Evolutionary conservation across 2,113 vertebrate genomes (phyloP).

Genomic region (Amblyopsis rosae): DNA sequence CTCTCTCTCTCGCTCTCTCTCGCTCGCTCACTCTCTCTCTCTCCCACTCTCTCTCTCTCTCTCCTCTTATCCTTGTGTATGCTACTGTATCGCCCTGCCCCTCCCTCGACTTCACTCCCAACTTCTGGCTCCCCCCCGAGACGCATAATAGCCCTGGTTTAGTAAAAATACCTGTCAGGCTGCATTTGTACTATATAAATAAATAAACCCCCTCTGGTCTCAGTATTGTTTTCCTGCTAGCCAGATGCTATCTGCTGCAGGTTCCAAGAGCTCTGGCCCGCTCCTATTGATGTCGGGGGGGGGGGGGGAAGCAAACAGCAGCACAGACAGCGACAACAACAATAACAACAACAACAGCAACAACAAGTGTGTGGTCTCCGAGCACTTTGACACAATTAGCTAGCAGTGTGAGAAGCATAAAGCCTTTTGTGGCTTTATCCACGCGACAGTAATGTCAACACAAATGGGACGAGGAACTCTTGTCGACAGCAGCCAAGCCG

Average conservation of each 20-base stretch:
- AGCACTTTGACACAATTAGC: conserved; percentile 74
- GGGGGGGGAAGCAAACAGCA: conserved; percentile 64
- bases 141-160: conserved; percentile 25
- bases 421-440: conserved; percentile 70
- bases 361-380: conserved; percentile 31
- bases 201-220: conserved; percentile 45
- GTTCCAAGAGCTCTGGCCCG: conserved; percentile 37
- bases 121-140: conserved; percentile 8
- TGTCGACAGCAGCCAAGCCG: conserved; percentile 45
- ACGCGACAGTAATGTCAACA: conserved; percentile 54
- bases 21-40: neutral
- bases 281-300: conserved; percentile 60
- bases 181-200: conserved; percentile 46
- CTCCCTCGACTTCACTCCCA: neutral
- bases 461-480: conserved; percentile 57
- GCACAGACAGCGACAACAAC: conserved; percentile 38
- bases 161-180: conserved; percentile 35
- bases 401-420: conserved; percentile 70
- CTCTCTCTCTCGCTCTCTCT: conserved; percentile 4
- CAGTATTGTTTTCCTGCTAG: conserved; percentile 27
- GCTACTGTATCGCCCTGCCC: neutral
- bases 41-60: neutral
- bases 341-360: conserved; percentile 24
- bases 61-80: neutral
- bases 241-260: conserved; percentile 59